A percentile compares a stretch with the other conserved stretches of the same genome.
These are phyloP conservation scores for Mus minutoides DNA, from an alignment of 2,797 vertebrate genomes.

Conservation along the genomic window DNA sequence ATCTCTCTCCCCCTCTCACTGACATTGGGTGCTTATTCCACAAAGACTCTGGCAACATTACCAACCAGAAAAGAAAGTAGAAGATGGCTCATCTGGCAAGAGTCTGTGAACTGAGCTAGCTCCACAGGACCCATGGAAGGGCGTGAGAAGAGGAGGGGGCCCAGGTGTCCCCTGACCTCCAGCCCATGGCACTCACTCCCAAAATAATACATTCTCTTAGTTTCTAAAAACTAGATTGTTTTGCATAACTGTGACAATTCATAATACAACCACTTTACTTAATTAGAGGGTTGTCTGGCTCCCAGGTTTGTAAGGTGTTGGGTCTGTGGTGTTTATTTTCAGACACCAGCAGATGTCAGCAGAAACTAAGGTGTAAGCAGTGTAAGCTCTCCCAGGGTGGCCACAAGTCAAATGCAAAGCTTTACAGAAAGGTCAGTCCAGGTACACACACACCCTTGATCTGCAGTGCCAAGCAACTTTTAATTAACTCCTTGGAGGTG, in stretches of 20 bases:
- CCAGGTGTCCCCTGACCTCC: not conserved
- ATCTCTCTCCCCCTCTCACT: too few species aligned
- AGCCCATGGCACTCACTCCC: not conserved
- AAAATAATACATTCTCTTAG: not conserved
- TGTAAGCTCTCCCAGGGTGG: not conserved
- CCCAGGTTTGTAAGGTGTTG: not conserved
- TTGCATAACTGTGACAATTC: not conserved
- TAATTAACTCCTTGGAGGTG: not conserved
- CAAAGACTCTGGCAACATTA: not conserved
- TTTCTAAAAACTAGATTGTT: not conserved
- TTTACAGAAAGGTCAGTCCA: not conserved
- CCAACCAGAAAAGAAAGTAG: not conserved
- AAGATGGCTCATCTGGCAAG: not conserved
- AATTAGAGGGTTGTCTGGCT: not conserved
- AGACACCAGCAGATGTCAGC: conserved; percentile 84
- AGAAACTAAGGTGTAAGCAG: conserved; percentile 62
- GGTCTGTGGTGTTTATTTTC: conserved; percentile 34
- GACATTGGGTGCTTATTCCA: not conserved
- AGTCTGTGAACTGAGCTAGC: not conserved
- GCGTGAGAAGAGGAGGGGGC: not conserved
- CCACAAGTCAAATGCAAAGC: not conserved
- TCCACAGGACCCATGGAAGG: not conserved
- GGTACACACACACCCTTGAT: not conserved
- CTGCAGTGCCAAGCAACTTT: not conserved
- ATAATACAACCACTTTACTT: not conserved